Evolutionary conservation across 2,797 vertebrate genomes (phyloP).

Genomic region (Semaprochilodus insignis): DNA sequence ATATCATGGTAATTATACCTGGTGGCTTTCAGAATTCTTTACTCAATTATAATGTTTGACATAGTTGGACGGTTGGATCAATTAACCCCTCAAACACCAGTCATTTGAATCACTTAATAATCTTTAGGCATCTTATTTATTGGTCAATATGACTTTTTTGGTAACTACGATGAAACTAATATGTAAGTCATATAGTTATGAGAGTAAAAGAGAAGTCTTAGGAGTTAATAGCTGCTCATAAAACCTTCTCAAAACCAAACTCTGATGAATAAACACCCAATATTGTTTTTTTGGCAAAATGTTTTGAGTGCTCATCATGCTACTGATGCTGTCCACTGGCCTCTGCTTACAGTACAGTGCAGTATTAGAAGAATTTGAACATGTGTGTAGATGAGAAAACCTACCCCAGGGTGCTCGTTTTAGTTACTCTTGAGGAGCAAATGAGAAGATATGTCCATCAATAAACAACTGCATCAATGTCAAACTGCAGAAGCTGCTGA

Average conservation of each 20-base stretch:
- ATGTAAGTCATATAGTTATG: no score
- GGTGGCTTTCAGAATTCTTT: background rate
- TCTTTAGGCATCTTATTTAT: no score
- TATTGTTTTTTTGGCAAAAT: background rate
- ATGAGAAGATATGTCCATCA: background rate
- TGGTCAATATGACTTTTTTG: no score
- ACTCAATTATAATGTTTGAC: background rate
- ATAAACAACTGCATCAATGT: background rate
- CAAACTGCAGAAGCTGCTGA: background rate
- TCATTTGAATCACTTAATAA: background rate
- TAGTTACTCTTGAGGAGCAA: background rate
- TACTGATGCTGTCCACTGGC: background rate
- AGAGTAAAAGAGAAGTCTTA: no score
- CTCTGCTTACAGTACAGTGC: background rate
- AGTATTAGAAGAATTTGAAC: no score
- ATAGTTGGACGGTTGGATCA: background rate
- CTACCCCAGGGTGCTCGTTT: background rate
- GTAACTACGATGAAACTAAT: no score
- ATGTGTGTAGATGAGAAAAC: background rate
- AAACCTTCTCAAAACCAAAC: no score
- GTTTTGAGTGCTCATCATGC: background rate
- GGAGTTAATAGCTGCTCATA: no score
- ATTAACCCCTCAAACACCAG: background rate
- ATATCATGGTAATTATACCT: no score
- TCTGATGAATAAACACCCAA: no score